Conservation (phyloP, 2,113 vertebrate genomes). For the Poeciliopsis retropinna region DNA sequence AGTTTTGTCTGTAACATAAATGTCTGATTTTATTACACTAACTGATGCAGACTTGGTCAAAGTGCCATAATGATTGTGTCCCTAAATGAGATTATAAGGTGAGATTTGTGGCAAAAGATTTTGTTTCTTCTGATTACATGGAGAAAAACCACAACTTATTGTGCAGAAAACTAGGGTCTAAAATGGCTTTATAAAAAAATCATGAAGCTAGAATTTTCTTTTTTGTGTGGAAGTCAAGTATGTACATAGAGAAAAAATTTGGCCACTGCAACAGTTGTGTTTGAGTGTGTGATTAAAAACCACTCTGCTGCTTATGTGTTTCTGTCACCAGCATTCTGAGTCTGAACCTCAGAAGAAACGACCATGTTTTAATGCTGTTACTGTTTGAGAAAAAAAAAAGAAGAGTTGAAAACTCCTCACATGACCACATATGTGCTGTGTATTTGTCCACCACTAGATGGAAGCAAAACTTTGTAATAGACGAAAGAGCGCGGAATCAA, state of each 20-base stretch:
- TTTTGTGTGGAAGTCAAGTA: neutral
- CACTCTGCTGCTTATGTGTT: conserved; percentile 70
- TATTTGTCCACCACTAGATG: conserved; percentile 57
- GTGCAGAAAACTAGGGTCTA: conserved; percentile 10
- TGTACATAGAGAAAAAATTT: neutral
- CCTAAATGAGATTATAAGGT: conserved; percentile 25
- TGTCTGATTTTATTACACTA: conserved; percentile 28
- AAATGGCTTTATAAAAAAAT: neutral
- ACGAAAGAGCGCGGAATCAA: too few relatives aligned
- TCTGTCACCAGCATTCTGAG: conserved; percentile 82
- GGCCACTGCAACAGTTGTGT: conserved; percentile 39
- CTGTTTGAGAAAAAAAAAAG: conserved; percentile 43
- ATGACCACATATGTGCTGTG: conserved; percentile 51
- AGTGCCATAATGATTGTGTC: conserved; percentile 54
- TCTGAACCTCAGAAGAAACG: conserved; percentile 75
- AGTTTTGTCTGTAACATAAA: conserved; percentile 14
- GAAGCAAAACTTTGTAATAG: conserved; percentile 28
- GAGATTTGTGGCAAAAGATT: conserved; percentile 23
- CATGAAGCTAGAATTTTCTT: conserved; percentile 1
- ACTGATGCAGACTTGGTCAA: conserved; percentile 25
- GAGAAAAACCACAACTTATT: conserved; percentile 11
- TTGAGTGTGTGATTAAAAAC: conserved; percentile 27
- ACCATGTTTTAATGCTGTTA: conserved; percentile 83
- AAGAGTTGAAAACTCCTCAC: conserved; percentile 25
- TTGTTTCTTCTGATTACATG: conserved; percentile 8